Conservation (phyloP, 2,797 vertebrate genomes). For the Pygocentrus nattereri region DNA sequence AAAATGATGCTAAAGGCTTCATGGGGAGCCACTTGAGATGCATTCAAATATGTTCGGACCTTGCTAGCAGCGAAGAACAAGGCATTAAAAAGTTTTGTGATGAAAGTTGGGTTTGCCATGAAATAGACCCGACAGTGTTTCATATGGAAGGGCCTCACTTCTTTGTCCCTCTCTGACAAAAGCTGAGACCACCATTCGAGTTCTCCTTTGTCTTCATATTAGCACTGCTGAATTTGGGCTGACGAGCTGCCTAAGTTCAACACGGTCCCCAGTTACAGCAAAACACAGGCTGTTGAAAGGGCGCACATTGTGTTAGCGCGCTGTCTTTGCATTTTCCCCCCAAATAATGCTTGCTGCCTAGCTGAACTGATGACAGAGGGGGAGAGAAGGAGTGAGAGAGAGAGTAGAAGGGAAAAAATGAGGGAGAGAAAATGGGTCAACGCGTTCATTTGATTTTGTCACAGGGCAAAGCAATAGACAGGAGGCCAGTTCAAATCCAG, state of each 20-base stretch:
- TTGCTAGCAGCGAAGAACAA: no score
- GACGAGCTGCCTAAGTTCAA: not conserved
- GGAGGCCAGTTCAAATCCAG: slow-evolving; percentile 71
- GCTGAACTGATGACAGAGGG: slow-evolving; percentile 40
- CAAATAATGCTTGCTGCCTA: slow-evolving; percentile 13
- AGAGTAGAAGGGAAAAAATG: not conserved
- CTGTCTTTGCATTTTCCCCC: slow-evolving; percentile 1
- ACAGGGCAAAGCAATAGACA: slow-evolving; percentile 57
- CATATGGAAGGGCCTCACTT: not conserved
- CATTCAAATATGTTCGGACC: no score
- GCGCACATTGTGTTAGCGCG: not conserved
- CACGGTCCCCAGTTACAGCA: not conserved
- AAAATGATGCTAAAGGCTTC: no score
- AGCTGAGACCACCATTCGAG: not conserved
- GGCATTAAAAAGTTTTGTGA: no score
- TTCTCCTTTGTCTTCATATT: not conserved
- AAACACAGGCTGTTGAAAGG: not conserved
- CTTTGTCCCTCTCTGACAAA: no score
- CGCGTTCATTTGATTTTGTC: slow-evolving; percentile 21
- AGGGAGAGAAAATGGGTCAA: slow-evolving; percentile 4
- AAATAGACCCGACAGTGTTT: no score
- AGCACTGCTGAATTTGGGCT: not conserved
- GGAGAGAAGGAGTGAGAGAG: slow-evolving; percentile 72
- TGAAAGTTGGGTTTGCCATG: no score
- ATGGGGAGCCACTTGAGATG: no score